These are phyloP conservation scores for Acanthosepion lycidas DNA, from an alignment of 2,888 invertebrate genomes.

Conservation along the genomic window DNA sequence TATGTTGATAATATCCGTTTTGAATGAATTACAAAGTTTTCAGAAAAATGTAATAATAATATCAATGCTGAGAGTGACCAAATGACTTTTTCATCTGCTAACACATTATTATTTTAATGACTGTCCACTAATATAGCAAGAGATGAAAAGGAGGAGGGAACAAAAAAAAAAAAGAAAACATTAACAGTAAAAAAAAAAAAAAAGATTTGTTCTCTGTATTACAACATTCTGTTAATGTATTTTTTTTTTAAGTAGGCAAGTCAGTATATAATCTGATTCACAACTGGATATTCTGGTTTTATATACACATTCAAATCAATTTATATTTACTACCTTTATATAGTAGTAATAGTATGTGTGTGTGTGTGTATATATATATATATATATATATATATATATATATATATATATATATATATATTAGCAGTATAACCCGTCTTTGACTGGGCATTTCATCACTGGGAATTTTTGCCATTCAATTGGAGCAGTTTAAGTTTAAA, in stretches of 20 bases:
- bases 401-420: too few species aligned
- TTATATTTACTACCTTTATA: not conserved
- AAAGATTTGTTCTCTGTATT: not conserved
- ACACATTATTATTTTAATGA: not conserved
- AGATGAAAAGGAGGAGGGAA: not conserved
- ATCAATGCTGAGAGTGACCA: not conserved
- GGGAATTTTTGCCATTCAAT: too few species aligned
- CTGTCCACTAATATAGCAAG: not conserved
- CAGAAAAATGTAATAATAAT: not conserved
- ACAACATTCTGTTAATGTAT: not conserved
- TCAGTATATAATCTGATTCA: not conserved
- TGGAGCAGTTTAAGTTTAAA: too few species aligned
- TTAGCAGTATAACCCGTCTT: too few species aligned
- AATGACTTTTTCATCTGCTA: not conserved
- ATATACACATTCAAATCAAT: constrained; percentile 3
- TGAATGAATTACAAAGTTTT: not conserved
- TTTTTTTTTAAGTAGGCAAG: not conserved
- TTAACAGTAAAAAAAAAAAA: not conserved
- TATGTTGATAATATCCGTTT: not conserved
- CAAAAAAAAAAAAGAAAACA: not conserved
- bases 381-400: too few species aligned
- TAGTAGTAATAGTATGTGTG: too few species aligned
- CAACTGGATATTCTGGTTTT: constrained; percentile 8
- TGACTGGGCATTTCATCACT: too few species aligned
- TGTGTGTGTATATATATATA: too few species aligned